Evolutionary conservation across 2,888 invertebrate species (phyloP), one percentile per base, ranked within the genome.

Genomic region (Odontothrips loti): DNA sequence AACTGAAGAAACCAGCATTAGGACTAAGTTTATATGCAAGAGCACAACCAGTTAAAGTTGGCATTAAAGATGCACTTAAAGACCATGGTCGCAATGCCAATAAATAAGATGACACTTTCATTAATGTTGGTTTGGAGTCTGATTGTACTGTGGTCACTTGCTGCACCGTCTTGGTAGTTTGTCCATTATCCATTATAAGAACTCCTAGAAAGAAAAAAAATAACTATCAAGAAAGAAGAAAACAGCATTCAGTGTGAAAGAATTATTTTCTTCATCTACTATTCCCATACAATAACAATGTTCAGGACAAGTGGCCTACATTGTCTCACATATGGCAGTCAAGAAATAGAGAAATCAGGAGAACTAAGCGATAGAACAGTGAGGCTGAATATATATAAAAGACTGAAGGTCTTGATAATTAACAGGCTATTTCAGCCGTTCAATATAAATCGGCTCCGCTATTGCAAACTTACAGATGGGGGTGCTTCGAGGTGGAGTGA

Each of bases 41-140:
- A 0, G 95, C 95, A 43, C 95, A 95, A 12, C 98, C 98, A 80
- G 98, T 89, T 80, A 97, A 89, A 0, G 97, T 96, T 23, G 98
- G 98, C 87, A 96, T 93, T 83, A 98, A 88, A 84, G 97, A 97
- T 17, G 95, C 96, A 85, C 96, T 96, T 84, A 97, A 89, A 0
- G 97, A 97, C 97, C 98, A 98, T 47, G 98, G 98, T 83, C 98
- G 90, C 83, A 97, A 88, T 1, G 98, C 97, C 84, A 95, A 88
- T 83, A 97, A 92, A 87, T 96, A 96, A 20, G 96, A 95, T 82
- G 95, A 94, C 79, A 96, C 88, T 89, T 96, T 96, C 94, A 96
- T 95, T 84, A 95, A 82, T 23, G 68, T 75, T 11, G 68, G 68
- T 75, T 80, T 80, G 12, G 68, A 75, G 27, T 75, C 68, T 27